These are phyloP conservation scores for Hephaestus fuliginosus DNA, from an alignment of 2,797 vertebrate species.

Conservation along the genomic window DNA sequence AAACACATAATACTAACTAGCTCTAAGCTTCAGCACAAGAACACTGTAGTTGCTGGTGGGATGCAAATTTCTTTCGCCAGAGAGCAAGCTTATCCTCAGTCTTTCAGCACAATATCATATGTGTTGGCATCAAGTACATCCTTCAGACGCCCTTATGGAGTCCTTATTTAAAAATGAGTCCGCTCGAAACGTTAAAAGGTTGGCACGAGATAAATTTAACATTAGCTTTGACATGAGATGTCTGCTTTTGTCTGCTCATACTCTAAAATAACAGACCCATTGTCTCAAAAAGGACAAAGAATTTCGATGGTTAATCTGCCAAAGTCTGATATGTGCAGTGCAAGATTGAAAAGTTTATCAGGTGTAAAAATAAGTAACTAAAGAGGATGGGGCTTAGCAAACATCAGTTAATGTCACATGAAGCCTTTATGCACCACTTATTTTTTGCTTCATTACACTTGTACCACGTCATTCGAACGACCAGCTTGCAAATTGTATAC, in stretches of 20 bases:
- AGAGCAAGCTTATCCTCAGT: too few species aligned
- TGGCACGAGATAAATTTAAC: too few species aligned
- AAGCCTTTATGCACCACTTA: slow-evolving; percentile 24
- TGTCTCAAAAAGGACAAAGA: background rate
- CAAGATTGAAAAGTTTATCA: background rate
- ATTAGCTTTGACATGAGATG: too few species aligned
- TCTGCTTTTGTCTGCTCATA: background rate
- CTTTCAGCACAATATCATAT: too few species aligned
- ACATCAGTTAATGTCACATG: slow-evolving; percentile 14
- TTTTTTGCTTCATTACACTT: slow-evolving; percentile 25
- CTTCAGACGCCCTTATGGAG: too few species aligned
- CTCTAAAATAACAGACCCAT: background rate
- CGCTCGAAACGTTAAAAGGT: too few species aligned
- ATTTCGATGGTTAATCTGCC: background rate
- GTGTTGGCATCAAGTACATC: too few species aligned
- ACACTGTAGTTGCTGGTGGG: too few species aligned
- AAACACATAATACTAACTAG: too few species aligned
- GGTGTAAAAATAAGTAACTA: background rate
- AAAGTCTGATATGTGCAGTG: background rate
- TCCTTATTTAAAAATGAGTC: too few species aligned
- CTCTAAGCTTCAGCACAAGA: too few species aligned
- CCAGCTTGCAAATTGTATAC: background rate
- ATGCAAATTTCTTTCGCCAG: too few species aligned
- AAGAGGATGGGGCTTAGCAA: slow-evolving; percentile 11
- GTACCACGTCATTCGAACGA: slow-evolving; percentile 43